A percentile compares a stretch with the other conserved stretches of the same genome.
Evolutionary conservation across 2,113 vertebrate species (phyloP).

Genomic region (Pterophyllum scalare): DNA sequence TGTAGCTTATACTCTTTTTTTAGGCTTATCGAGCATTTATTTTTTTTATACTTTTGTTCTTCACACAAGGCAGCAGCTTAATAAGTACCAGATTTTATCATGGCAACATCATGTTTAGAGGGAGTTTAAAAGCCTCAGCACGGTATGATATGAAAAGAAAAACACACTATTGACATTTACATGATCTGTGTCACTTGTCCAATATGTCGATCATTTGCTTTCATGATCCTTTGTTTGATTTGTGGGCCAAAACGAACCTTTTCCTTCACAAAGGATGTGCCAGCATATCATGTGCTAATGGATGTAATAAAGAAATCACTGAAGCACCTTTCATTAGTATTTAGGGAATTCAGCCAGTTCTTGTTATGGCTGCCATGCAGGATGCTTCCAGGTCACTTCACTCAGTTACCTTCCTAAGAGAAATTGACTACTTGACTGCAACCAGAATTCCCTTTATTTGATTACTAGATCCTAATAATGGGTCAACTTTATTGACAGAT

Average conservation of each 20-base stretch:
- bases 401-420: neutral
- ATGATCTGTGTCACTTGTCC: neutral
- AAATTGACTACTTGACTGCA: neutral
- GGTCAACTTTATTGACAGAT: neutral
- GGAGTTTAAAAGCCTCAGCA: neutral
- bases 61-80: neutral
- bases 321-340: neutral
- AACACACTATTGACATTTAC: neutral
- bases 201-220: neutral
- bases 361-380: neutral
- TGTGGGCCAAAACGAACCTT: neutral
- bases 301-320: too few relatives aligned
- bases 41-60: too few relatives aligned
- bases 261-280: neutral
- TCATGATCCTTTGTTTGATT: neutral
- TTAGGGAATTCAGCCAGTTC: neutral
- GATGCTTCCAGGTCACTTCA: neutral
- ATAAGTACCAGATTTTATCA: neutral
- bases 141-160: neutral
- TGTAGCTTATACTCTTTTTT: too few relatives aligned
- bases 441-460: neutral
- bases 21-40: neutral
- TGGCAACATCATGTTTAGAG: too few relatives aligned
- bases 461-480: neutral
- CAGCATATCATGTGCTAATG: too few relatives aligned